Base-by-base conservation (phyloP, 2,888 invertebrate species). In the Molanna angustata region DNA sequence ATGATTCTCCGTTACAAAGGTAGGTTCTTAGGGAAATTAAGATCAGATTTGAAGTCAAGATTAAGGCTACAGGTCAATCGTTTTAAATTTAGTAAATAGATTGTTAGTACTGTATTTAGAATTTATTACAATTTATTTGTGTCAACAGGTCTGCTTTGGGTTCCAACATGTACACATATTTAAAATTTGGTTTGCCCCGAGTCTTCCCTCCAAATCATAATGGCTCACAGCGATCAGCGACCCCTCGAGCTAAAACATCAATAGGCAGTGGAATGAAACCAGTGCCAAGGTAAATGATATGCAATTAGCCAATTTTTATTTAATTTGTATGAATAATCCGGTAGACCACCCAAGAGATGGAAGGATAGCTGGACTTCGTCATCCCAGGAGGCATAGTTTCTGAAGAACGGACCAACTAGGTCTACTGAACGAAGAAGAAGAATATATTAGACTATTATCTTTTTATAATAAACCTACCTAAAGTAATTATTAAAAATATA, bases 121-220 rank as follows among this genome's bases (percentile, higher is more conserved):
- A 16, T 39, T 17, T 16, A 4, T 16, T 39, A 39, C 18, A 3
- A 39, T 16, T 16, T 18, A 9, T 17, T 14, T 17, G 39, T 31
- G 16, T 49, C n/a, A n/a, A 50, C 67, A 88, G 88, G 71, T 88
- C 90, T 52, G 91, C 92, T 1, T 76, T 94, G 55, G 92, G 92
- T 37, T 88, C 90, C 37, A 94, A 94, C 68, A 93, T 94, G 82
- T 93, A 93, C 71, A 92, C 94, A 17, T 95, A 95, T 71, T 79
- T 95, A 59, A 94, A 94, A 72, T 95, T 94, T 66, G 95, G 95
- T 0, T 76, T 95, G 49, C 95, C 95, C 1, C 80, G 95, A 48
- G 94, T 94, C 2, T 86, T 94, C 66, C 93, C 94, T 21, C 93
- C 93, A 7, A 87, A 87, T 64, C 85, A 86, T 61, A 85, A 85